A percentile compares a stretch with the other conserved stretches of the same genome.
These are phyloP conservation scores for Rostratula benghalensis DNA, from an alignment of 2,113 vertebrate species.

Conservation along the genomic window DNA sequence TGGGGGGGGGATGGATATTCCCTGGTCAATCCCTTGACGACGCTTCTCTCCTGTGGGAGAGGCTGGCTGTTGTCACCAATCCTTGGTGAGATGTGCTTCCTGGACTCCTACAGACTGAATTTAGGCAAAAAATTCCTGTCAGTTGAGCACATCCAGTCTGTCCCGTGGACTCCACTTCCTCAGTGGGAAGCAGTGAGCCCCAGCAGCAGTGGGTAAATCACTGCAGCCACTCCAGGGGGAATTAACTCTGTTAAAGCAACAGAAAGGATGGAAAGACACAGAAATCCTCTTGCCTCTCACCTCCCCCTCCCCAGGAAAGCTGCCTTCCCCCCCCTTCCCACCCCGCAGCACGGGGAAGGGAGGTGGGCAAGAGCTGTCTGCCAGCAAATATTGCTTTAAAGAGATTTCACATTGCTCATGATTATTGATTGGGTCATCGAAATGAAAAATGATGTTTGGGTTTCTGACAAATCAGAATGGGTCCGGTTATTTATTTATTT, in stretches of 20 bases:
- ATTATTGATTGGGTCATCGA: neutral
- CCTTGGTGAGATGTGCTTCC: neutral
- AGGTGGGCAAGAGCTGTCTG: neutral
- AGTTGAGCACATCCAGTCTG: neutral
- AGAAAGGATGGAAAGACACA: neutral
- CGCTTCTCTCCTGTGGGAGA: neutral
- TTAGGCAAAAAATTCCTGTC: neutral
- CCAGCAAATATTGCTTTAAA: neutral
- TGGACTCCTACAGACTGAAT: neutral
- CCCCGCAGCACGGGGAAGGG: neutral
- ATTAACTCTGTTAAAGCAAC: fast-evolving
- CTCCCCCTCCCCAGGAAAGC: neutral
- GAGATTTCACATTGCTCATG: neutral
- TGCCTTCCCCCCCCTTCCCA: neutral
- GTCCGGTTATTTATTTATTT: neutral
- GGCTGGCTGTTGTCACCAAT: neutral
- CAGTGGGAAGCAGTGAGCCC: neutral
- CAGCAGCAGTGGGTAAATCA: neutral
- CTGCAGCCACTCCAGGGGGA: neutral
- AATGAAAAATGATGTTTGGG: neutral
- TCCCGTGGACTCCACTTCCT: neutral
- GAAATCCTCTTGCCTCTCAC: neutral
- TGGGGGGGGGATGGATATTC: neutral
- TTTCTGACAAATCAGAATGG: neutral
- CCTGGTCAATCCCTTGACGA: no score